A percentile compares a stretch with the other conserved stretches of the same genome.
These are phyloP conservation scores for Pseudopipra pipra DNA, from an alignment of 2,113 vertebrate species.

Conservation along the genomic window DNA sequence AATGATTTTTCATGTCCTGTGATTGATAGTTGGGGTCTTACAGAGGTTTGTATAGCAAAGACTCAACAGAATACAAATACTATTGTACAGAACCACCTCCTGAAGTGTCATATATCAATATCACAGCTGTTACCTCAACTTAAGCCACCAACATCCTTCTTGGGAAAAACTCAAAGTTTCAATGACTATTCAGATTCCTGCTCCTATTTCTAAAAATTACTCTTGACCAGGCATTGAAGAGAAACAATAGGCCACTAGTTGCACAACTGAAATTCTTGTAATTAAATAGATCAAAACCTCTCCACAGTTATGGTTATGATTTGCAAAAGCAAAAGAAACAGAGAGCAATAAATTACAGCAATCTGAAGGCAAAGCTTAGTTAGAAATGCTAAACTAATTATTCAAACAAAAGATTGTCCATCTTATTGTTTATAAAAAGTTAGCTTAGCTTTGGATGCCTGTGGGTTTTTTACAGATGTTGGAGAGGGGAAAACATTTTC, in stretches of 20 bases:
- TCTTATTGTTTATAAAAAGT: neutral
- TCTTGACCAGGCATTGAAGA: neutral
- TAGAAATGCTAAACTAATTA: conserved; percentile 1
- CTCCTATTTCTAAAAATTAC: neutral
- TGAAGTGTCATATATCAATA: neutral
- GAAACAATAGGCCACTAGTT: conserved; percentile 9
- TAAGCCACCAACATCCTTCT: neutral
- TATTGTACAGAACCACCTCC: neutral
- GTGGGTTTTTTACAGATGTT: neutral
- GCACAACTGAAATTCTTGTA: conserved; percentile 8
- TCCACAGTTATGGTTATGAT: neutral
- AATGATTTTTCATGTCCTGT: neutral
- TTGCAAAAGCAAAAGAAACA: conserved; percentile 19
- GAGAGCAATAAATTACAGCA: neutral
- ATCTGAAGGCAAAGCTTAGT: neutral
- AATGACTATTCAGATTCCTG: neutral
- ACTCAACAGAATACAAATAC: neutral
- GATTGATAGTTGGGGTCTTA: neutral
- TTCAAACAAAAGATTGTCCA: neutral
- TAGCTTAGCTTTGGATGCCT: neutral
- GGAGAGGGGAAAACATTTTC: neutral
- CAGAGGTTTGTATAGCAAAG: neutral
- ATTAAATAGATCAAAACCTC: conserved; percentile 31
- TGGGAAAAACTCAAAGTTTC: neutral
- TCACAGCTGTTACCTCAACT: neutral